phyloP scores from a whole-genome alignment of 2,113 vertebrate species.

The Crotalus horridus region DNA sequence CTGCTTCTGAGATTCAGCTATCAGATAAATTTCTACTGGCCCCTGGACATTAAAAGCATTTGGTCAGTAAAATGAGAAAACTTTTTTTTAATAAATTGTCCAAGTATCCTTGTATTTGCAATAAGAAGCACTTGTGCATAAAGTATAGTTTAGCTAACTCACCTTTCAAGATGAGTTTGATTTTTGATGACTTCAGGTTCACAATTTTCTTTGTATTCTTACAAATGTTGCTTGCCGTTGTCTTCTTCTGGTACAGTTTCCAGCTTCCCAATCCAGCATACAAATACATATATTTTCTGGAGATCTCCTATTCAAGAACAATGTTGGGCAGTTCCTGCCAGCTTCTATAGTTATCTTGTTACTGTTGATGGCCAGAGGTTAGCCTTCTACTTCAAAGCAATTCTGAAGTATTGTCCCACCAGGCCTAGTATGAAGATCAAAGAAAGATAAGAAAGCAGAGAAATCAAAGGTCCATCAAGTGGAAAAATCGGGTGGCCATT shows the following conservation, averaged over 20 bases:
- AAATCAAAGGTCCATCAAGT: not conserved
- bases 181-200: not conserved
- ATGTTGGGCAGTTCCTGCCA: not conserved
- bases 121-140: not conserved
- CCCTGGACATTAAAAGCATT: not conserved
- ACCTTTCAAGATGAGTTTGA: not conserved
- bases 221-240: not conserved
- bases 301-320: not conserved
- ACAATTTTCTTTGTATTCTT: not conserved
- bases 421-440: not conserved
- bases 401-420: not conserved
- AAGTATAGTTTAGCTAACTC: not conserved
- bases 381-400: not conserved
- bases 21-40: not conserved
- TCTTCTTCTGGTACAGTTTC: not conserved
- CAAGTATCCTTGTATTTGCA: not conserved
- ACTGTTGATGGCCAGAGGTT: not conserved
- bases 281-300: not conserved
- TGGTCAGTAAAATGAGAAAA: not conserved
- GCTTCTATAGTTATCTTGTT: not conserved
- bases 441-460: not conserved
- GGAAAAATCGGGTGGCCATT: not conserved
- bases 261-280: not conserved
- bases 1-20: not conserved
- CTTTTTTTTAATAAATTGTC: not conserved